phyloP scores from a whole-genome alignment of 2,888 invertebrate species.

The Limnephilus marmoratus region DNA sequence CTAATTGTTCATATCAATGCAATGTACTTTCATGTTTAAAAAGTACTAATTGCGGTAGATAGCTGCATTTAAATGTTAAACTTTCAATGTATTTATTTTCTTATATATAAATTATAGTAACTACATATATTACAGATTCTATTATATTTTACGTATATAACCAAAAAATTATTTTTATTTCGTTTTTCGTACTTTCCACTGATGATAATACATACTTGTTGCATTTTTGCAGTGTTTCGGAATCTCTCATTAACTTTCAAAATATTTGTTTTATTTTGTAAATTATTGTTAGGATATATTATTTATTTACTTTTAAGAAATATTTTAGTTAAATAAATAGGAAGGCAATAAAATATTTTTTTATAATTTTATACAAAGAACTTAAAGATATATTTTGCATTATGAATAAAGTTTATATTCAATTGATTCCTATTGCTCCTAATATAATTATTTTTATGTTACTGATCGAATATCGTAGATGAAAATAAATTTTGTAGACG shows the following conservation, averaged over 20 bases:
- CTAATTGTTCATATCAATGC: constrained; percentile 30
- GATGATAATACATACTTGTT: not conserved
- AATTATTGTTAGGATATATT: not conserved
- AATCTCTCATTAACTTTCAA: constrained; percentile 5
- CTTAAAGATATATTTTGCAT: not conserved
- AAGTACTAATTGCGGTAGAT: not conserved
- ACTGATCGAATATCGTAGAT: not conserved
- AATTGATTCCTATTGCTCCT: not conserved
- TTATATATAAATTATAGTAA: not conserved
- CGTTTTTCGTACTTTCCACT: not conserved
- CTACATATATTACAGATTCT: constrained; percentile 31
- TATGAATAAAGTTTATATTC: not conserved
- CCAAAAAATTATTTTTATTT: constrained; percentile 12
- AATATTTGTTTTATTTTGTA: not conserved
- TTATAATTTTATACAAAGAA: not conserved
- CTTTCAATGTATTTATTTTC: constrained; percentile 18
- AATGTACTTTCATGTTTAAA: constrained; percentile 34
- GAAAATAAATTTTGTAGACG: not conserved
- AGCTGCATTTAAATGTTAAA: constrained; percentile 25
- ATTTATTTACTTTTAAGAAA: not conserved
- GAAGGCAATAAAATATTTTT: not conserved
- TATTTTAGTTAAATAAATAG: not conserved
- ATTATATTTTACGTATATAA: constrained; percentile 1
- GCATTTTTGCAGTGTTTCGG: not conserved
- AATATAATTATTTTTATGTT: not conserved